A percentile compares a stretch with the other conserved stretches of the same genome.
Conservation (phyloP, 1,140 invertebrate species). For the Gonatopus flavifemur region DNA sequence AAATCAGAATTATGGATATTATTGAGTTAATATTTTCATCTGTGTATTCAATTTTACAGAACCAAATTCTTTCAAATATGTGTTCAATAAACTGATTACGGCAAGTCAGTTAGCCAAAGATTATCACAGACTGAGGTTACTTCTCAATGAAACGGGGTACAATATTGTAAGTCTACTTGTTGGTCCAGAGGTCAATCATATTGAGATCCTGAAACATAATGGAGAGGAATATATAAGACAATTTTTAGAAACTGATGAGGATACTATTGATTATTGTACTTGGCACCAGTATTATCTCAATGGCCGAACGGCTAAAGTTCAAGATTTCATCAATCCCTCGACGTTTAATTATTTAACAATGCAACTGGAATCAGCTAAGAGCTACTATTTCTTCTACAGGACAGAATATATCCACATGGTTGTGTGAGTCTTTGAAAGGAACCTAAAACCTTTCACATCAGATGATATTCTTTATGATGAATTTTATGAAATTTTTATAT, state of each 20-base stretch:
- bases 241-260: constrained; percentile 61
- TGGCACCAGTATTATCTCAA: constrained; percentile 82
- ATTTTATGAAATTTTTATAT: too few species aligned
- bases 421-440: constrained; percentile 55
- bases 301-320: constrained; percentile 63
- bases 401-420: constrained; percentile 64
- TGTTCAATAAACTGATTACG: constrained; percentile 62
- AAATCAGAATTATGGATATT: too few species aligned
- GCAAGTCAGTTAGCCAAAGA: constrained; percentile 65
- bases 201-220: constrained; percentile 51
- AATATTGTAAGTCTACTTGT: constrained; percentile 63
- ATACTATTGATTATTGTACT: constrained; percentile 61
- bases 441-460: background rate
- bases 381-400: constrained; percentile 54
- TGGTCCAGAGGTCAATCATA: constrained; percentile 64
- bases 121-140: constrained; percentile 60
- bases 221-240: constrained; percentile 62
- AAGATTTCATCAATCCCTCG: constrained; percentile 68
- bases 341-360: constrained; percentile 65
- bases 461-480: too few species aligned
- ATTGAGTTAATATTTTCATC: too few species aligned
- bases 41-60: too few species aligned
- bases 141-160: constrained; percentile 62
- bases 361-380: constrained; percentile 63
- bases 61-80: constrained; percentile 68